Percentiles rank a stretch among this genome's conserved stretches.
These are phyloP conservation scores for Cottoperca gobio DNA, from an alignment of 2,797 vertebrate genomes.

Conservation along the genomic window DNA sequence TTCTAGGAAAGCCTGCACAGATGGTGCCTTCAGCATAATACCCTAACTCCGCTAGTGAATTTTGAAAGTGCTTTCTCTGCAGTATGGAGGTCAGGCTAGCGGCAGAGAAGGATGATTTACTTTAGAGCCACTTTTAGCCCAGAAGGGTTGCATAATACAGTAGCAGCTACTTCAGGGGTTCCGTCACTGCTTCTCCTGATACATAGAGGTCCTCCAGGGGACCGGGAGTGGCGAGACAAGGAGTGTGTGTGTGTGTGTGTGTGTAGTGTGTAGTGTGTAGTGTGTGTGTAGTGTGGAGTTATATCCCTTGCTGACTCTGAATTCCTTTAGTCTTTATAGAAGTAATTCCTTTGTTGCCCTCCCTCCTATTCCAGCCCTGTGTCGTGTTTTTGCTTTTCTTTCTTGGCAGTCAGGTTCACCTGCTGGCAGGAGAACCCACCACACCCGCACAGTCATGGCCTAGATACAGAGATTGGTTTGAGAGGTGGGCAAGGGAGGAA, in stretches of 20 bases:
- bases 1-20: conserved; percentile 78
- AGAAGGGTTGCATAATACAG: conserved; percentile 75
- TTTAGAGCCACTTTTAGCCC: conserved; percentile 75
- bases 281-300: conserved; percentile 45
- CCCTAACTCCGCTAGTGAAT: conserved; percentile 68
- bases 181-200: conserved; percentile 66
- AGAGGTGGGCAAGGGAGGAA: conserved; percentile 64
- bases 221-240: conserved; percentile 53
- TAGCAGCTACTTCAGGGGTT: conserved; percentile 71
- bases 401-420: conserved; percentile 72
- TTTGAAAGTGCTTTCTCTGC: conserved; percentile 78
- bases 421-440: conserved; percentile 72
- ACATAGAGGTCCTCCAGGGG: conserved; percentile 51
- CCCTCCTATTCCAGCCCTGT: conserved; percentile 30
- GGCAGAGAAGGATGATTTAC: conserved; percentile 77
- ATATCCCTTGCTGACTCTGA: conserved; percentile 78
- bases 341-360: conserved; percentile 67
- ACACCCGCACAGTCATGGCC: conserved; percentile 73
- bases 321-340: conserved; percentile 68
- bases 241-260: conserved; percentile 25
- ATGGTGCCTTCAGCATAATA: conserved; percentile 77
- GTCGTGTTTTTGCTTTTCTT: conserved; percentile 45
- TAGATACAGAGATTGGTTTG: conserved; percentile 63
- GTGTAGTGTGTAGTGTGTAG: too few relatives aligned
- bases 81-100: conserved; percentile 77